Evolutionary conservation across 2,888 invertebrate species (phyloP), one percentile per base, ranked within the genome.

Genomic region (Suillia variegata): DNA sequence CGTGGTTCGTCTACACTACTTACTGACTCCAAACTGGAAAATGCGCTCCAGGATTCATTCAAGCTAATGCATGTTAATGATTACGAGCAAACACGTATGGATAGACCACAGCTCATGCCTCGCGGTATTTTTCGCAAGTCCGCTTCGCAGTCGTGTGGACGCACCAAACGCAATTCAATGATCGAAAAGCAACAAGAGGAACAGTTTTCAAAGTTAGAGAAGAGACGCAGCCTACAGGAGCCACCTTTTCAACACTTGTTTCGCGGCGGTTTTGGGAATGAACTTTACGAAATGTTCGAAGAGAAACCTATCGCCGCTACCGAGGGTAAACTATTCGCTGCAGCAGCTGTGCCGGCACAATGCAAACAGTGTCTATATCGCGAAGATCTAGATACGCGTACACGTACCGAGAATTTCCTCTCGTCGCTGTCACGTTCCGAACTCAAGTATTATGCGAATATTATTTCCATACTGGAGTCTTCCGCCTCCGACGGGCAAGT

Each of bases 1-100:
- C 85, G 94, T 64, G 93, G 94, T 34, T 93, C 93, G 0, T 93
- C 93, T 0, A 93, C 93, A 1, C 88, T 93, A 81, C 82, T 92
- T 8, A 87, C 90, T 5, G 92, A 92, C 69, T 92, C 92, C 2
- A 82, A 82, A 59, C 65, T 78, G 56, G 81, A 82, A 22, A 72
- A 71, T 54, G 68, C 66, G 5, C n/a, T n/a, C n/a, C n/a, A n/a
- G n/a, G 84, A 33, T 85, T 86, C 61, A 0, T 64, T 80, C 75
- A 85, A 67, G 84, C 85, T 80, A 84, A 83, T 93, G 64, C 93
- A 92, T 80, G 89, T 93, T 1, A 93, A 93, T 80, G 89, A 80
- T 52, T 93, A 93, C 73, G 93, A 93, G 72, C 89, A 91, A 21
- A 90, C 90, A 75, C 84, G 89, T 64, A 84, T 87, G 66, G 87